Conservation (phyloP, 64 coral and sea anemone species). For the Porites australiensis region DNA sequence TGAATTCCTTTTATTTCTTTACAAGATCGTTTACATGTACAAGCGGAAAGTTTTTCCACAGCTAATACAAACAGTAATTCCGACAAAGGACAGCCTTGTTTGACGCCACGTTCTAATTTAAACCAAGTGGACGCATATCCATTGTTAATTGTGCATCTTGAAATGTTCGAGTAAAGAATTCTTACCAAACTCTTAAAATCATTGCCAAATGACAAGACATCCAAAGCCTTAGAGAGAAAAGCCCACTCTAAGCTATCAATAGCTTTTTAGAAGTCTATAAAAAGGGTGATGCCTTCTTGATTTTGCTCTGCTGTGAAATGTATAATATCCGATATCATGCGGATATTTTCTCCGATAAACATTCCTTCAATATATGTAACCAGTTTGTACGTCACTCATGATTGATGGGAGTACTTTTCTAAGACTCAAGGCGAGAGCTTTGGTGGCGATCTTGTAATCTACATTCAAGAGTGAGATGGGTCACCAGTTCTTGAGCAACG, state of each 20-base stretch:
- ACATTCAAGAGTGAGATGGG: slow-evolving; percentile 31
- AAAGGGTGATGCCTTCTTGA: neutral
- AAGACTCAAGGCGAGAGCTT: slow-evolving; percentile 5
- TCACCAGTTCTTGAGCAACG: neutral
- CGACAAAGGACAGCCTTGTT: slow-evolving; percentile 12
- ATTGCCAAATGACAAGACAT: neutral
- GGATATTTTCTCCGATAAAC: slow-evolving; percentile 24
- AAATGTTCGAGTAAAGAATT: neutral
- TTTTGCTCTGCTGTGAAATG: slow-evolving; percentile 1
- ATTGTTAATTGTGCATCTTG: slow-evolving; percentile 2
- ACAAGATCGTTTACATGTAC: neutral
- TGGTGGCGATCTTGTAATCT: slow-evolving; percentile 20
- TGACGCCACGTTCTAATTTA: neutral
- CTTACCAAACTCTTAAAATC: neutral
- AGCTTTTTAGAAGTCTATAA: slow-evolving; percentile 24
- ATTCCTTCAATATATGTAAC: neutral
- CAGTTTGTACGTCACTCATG: neutral
- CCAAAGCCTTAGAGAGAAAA: neutral
- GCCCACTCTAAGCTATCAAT: slow-evolving; percentile 15
- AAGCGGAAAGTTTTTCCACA: neutral
- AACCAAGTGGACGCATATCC: neutral
- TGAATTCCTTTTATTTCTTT: neutral
- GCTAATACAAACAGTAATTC: slow-evolving; percentile 5
- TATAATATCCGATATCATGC: neutral
- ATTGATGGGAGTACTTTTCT: neutral